phyloP scores from a whole-genome alignment of 2,797 vertebrate genomes.

The Pristis pectinata region DNA sequence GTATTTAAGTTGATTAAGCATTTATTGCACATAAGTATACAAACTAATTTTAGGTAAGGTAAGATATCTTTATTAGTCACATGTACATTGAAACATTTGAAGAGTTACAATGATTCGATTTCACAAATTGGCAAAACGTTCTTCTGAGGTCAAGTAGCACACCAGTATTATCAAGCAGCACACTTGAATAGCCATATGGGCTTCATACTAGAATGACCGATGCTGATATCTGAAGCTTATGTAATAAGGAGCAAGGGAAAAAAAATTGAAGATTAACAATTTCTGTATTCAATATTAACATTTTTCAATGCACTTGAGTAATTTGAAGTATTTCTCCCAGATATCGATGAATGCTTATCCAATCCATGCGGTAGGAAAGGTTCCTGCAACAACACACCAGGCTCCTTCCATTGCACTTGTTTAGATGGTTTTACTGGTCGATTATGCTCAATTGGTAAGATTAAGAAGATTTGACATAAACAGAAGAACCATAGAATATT shows the following conservation, averaged over 20 bases:
- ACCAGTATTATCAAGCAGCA: not conserved
- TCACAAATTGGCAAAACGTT: no score
- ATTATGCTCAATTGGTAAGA: not conserved
- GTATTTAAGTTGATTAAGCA: no score
- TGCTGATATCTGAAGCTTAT: not conserved
- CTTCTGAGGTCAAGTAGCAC: not conserved
- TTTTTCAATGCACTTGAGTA: not conserved
- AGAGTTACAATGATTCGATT: not conserved
- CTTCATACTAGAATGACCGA: not conserved
- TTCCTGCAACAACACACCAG: not conserved
- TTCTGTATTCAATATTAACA: not conserved
- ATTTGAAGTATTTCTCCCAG: not conserved
- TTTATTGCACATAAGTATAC: not conserved
- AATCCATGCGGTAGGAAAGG: constrained; percentile 21
- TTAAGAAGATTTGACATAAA: not conserved
- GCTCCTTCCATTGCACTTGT: not conserved
- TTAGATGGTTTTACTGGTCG: not conserved
- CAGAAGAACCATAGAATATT: no score
- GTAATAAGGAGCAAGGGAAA: not conserved
- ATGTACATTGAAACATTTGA: not conserved
- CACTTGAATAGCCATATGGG: not conserved
- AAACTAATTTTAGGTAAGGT: not conserved
- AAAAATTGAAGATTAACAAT: not conserved
- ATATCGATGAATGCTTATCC: constrained; percentile 14
- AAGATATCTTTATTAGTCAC: no score